A percentile compares a stretch with the other conserved stretches of the same genome.
These are phyloP conservation scores for Nesometra sesokonis DNA, from an alignment of 35 echinoderm and acorn worm species.

Conservation along the genomic window DNA sequence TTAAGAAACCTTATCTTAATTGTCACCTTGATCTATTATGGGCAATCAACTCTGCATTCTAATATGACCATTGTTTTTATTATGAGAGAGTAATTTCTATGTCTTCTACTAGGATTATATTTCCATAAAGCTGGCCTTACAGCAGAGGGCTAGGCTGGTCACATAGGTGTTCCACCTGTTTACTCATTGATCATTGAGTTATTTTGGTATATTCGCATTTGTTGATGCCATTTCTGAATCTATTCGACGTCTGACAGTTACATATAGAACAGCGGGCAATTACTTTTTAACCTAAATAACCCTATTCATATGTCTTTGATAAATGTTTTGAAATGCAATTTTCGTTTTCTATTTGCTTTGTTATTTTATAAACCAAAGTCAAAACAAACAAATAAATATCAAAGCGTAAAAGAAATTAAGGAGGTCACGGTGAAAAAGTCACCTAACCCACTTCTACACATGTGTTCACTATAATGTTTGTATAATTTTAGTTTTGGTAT, in stretches of 20 bases:
- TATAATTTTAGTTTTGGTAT: too few relatives aligned
- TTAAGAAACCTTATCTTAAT: too few relatives aligned
- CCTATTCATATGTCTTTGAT: neutral
- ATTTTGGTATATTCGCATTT: neutral
- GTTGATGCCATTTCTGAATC: neutral
- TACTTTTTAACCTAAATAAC: neutral
- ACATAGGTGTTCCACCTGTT: neutral
- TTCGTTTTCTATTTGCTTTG: neutral
- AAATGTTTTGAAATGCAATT: neutral
- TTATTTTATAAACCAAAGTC: too few relatives aligned
- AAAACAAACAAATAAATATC: too few relatives aligned
- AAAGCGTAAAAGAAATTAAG: too few relatives aligned
- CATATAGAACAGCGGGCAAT: neutral
- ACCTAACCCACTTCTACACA: too few relatives aligned
- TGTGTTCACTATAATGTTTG: too few relatives aligned
- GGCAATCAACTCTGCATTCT: too few relatives aligned
- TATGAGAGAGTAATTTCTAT: too few relatives aligned
- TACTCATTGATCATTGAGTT: neutral
- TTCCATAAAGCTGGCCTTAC: neutral
- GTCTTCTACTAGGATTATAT: neutral
- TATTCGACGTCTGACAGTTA: neutral
- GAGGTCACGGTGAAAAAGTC: too few relatives aligned
- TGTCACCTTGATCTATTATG: too few relatives aligned
- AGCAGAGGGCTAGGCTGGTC: neutral
- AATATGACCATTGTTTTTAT: too few relatives aligned